Evolutionary conservation across 2,888 invertebrate species (phyloP).

Genomic region (Sminthurinus aureus): DNA sequence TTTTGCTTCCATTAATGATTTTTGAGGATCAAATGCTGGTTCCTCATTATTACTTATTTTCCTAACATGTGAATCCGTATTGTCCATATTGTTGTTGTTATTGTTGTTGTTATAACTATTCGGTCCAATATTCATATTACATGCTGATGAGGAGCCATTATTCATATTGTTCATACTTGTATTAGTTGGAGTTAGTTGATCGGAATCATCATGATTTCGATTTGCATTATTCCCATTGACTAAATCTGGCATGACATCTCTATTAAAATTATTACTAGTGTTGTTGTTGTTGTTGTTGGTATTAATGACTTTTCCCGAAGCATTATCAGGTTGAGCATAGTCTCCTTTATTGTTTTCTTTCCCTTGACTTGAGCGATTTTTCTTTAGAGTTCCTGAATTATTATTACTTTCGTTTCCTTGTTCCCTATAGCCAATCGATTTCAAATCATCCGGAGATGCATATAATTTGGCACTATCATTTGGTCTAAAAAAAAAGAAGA

Average conservation of each 20-base stretch:
- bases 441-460: conserved; percentile 86
- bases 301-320: background rate
- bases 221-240: conserved; percentile 40
- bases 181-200: conserved; percentile 38
- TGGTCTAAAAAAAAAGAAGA: conserved; percentile 79
- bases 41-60: conserved; percentile 11
- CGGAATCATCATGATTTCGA: conserved; percentile 33
- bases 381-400: conserved; percentile 55
- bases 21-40: conserved; percentile 57
- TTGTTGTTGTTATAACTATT: no score
- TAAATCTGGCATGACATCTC: conserved; percentile 38
- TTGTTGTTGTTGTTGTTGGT: no score
- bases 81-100: background rate
- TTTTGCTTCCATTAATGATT: conserved; percentile 58
- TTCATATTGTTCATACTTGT: conserved; percentile 36
- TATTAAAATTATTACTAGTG: conserved; percentile 7
- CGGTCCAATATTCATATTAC: conserved; percentile 24
- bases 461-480: conserved; percentile 84
- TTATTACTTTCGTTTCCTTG: conserved; percentile 25
- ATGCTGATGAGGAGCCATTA: conserved; percentile 24
- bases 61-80: background rate
- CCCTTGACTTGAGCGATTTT: conserved; percentile 62
- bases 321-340: conserved; percentile 55
- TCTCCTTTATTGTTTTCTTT: conserved; percentile 59
- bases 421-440: conserved; percentile 70